Conservation (phyloP, 2,113 vertebrate species). For the Ailurus styani region DNA sequence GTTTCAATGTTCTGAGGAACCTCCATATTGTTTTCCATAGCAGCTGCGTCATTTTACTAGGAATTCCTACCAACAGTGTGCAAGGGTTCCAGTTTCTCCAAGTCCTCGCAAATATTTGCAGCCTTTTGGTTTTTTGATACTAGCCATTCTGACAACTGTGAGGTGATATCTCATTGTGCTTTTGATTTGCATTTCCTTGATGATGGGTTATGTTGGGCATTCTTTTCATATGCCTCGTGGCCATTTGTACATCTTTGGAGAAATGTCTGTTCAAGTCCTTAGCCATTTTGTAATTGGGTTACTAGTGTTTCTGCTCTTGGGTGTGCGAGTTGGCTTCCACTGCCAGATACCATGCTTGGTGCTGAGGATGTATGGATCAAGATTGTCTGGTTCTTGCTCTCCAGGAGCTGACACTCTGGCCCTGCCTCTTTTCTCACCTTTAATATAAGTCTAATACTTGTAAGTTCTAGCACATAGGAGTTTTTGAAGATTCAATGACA, state of each 20-base stretch:
- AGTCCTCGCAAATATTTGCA: neutral
- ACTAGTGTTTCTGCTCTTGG: neutral
- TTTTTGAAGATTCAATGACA: conserved; percentile 21
- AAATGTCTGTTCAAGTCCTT: neutral
- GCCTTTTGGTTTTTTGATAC: neutral
- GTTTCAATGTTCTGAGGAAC: neutral
- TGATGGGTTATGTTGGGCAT: neutral
- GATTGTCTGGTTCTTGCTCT: neutral
- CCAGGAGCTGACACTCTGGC: neutral
- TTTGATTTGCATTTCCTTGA: neutral
- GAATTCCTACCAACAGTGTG: neutral
- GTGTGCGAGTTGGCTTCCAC: neutral
- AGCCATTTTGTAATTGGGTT: neutral
- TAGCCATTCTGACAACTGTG: neutral
- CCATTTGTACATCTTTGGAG: neutral
- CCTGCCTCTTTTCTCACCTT: neutral
- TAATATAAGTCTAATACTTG: neutral
- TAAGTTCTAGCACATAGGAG: neutral
- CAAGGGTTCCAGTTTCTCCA: neutral
- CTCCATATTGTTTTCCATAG: neutral
- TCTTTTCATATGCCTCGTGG: neutral
- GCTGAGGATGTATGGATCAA: neutral
- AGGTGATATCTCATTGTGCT: neutral
- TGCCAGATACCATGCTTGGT: neutral
- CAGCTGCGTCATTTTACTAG: neutral